Percentiles rank a stretch among this genome's conserved stretches.
Evolutionary conservation across 2,113 vertebrate species (phyloP).

Genomic region (Cranoglanis bouderius): DNA sequence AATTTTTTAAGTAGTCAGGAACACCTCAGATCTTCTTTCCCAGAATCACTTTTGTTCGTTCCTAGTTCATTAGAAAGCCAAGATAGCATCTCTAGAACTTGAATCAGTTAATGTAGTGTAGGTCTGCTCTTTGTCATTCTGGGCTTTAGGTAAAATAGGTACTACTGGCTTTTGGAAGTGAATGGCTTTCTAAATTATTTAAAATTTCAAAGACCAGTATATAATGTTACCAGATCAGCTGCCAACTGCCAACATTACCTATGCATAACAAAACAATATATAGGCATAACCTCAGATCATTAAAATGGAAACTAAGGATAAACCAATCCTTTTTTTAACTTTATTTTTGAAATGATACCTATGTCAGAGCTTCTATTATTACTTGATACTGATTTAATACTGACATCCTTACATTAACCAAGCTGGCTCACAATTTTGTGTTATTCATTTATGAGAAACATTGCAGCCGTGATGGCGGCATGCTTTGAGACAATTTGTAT

Average conservation of each 20-base stretch:
- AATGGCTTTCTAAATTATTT: not conserved
- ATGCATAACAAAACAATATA: not conserved
- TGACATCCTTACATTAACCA: not conserved
- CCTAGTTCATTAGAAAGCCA: not conserved
- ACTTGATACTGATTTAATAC: not conserved
- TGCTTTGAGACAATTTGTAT: not conserved
- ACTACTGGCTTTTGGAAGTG: not conserved
- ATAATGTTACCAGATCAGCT: not conserved
- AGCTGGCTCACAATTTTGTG: not conserved
- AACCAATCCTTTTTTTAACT: not conserved
- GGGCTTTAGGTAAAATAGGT: not conserved
- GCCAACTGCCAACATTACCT: not conserved
- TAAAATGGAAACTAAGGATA: not conserved
- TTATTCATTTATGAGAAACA: not conserved
- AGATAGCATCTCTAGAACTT: not conserved
- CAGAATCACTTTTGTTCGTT: not conserved
- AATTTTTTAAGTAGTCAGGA: not conserved
- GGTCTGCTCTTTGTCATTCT: not conserved
- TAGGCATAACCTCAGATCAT: not conserved
- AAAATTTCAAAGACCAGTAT: not conserved
- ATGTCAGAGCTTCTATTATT: not conserved
- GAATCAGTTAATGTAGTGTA: not conserved
- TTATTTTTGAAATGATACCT: not conserved
- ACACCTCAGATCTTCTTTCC: not conserved
- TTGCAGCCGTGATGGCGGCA: not conserved